These are phyloP conservation scores for Lithobates pipiens DNA, from an alignment of 2,797 vertebrate genomes.

Conservation along the genomic window DNA sequence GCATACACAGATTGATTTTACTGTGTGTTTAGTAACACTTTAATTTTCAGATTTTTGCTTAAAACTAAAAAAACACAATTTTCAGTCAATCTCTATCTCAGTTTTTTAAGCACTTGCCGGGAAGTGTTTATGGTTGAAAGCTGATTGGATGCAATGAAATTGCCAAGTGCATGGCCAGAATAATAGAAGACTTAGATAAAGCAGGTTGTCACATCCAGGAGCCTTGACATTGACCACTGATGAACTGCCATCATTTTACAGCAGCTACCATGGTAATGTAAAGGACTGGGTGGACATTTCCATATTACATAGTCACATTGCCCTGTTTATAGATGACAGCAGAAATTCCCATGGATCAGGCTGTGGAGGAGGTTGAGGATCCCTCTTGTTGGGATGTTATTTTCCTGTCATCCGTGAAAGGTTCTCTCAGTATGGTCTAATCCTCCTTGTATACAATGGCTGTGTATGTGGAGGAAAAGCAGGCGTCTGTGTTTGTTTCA, in stretches of 20 bases:
- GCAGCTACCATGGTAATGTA: background rate
- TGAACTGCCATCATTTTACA: background rate
- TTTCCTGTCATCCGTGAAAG: slow-evolving; percentile 21
- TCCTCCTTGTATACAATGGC: slow-evolving; percentile 40
- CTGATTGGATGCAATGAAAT: too few species aligned
- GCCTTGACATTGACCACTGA: background rate
- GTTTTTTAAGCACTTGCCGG: too few species aligned
- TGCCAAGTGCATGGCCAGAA: too few species aligned
- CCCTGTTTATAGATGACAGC: slow-evolving; percentile 19
- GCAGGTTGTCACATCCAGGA: too few species aligned
- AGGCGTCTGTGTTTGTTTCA: slow-evolving; percentile 34
- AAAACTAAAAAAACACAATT: too few species aligned
- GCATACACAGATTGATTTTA: too few species aligned
- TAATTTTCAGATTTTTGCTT: too few species aligned
- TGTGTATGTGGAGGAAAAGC: slow-evolving; percentile 44
- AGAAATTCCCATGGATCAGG: slow-evolving; percentile 36
- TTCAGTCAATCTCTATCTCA: too few species aligned
- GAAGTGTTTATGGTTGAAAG: too few species aligned
- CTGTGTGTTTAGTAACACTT: too few species aligned
- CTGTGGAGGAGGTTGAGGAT: slow-evolving; percentile 22
- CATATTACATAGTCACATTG: background rate
- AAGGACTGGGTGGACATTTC: slow-evolving; percentile 18
- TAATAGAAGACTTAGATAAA: too few species aligned
- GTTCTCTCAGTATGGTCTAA: slow-evolving; percentile 36
- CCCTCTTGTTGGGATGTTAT: slow-evolving; percentile 20